Evolutionary conservation across 2,797 vertebrate species (phyloP), one percentile per base, ranked within the genome.

Genomic region (Halcyon chelicuti): DNA sequence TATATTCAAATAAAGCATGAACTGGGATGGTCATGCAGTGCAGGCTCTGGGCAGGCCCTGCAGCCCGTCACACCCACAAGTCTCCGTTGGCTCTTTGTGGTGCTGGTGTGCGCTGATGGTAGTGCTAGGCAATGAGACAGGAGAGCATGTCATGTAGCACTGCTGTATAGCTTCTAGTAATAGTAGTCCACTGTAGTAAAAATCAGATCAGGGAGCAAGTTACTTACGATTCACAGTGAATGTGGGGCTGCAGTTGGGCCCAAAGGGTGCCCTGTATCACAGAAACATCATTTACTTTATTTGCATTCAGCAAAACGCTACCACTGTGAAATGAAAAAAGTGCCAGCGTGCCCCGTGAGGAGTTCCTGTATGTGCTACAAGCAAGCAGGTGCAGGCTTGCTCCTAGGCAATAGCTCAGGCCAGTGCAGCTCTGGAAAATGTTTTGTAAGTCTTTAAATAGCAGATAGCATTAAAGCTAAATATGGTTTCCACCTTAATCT

Each of bases 21-120:
- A 6, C 4, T 8, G 0, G 0, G 1, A 4, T 2, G 29, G 4
- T 2, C 1, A 0, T 1, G 58, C 37, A 4, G 2, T 0, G 26
- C 20, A 8, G 57, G 33, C 74, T 21, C 9, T 4, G 37, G 29
- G 55, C 51, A 46, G 42, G 26, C 66, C 33, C 70, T 29, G 42
- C 65, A 20, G 33, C 39, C 39, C 1, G 14, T 23, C 46, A 33
- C 29, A 21, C n/a, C 65, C 5, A 0, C 31, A 10, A 39, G 37
- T 46, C 75, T 46, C 47, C 16, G 1, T 20, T 1, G 0, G 40
- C 28, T 35, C 52, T 17, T 20, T 3, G 44, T 54, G 10, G 40
- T 14, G 46, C 63, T 49, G 51, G 26, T 52, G 51, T 52, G 29
- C 29, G n/a, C 52, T 54, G 28, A 13, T 51, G 46, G 7, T 21